phyloP scores from a whole-genome alignment of 2,113 vertebrate species.

The Chroicocephalus ridibundus region DNA sequence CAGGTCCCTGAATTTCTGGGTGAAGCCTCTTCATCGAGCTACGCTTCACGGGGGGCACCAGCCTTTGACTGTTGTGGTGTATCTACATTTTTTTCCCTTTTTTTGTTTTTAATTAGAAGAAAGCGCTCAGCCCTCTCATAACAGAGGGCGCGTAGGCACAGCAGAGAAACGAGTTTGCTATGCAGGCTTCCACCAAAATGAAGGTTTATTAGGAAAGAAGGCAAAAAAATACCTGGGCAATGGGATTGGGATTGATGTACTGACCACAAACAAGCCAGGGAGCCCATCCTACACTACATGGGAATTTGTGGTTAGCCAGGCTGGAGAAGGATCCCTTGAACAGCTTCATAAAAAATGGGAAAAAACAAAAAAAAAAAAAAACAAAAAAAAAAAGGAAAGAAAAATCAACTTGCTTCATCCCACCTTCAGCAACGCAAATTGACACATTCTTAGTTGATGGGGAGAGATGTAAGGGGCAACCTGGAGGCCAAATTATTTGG shows the following conservation, averaged over 20 bases:
- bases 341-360: background rate
- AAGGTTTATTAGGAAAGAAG: background rate
- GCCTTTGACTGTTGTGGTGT: background rate
- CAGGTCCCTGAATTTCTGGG: conserved; percentile 34
- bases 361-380: no score
- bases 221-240: background rate
- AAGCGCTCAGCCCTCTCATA: conserved; percentile 45
- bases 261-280: background rate
- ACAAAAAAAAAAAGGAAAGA: no score
- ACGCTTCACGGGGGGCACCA: background rate
- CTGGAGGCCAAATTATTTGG: background rate
- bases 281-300: background rate
- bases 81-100: background rate
- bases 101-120: background rate
- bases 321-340: background rate
- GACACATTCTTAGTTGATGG: background rate
- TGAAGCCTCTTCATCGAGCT: background rate
- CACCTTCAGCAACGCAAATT: background rate
- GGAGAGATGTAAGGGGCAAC: background rate
- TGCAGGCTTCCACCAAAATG: conserved; percentile 20
- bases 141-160: conserved; percentile 48
- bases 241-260: background rate
- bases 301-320: background rate
- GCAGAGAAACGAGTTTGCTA: conserved; percentile 17
- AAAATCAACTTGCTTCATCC: background rate